Evolutionary conservation across 2,113 vertebrate species (phyloP), one percentile per base, ranked within the genome.

Genomic region (Sylvilagus bachmani): DNA sequence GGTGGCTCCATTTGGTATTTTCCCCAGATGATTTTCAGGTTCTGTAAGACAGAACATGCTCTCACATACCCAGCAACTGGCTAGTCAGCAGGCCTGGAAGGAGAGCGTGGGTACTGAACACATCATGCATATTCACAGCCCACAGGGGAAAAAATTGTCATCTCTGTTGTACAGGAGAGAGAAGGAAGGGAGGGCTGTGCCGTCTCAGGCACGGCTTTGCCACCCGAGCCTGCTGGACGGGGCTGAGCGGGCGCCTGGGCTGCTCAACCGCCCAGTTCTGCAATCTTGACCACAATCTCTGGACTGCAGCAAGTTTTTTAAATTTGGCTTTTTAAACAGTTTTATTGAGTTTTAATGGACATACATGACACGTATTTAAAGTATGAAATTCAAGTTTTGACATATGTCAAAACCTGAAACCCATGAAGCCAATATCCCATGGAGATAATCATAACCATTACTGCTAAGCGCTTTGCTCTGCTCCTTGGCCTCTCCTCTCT

Each of bases 21-120:
- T 74, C 70, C 14, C 19, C 17, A 58, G 31, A 11, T 51, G 12
- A 89, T 87, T 90, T 71, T 89, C 29, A 82, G 62, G 3, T 90
- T 92, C 82, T 92, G 5, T 66, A 29, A 94, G 14, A 66, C 6
- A 90, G 33, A 85, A 36, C 74, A 53, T 14, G 22, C 25, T 58
- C 27, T 81, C 36, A 25, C 13, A 77, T 77, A 92, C 64, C 86
- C 71, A 94, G 70, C 90, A 75, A 84, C 31, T 71, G n/a, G 16
- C 17, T 74, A 33, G 6, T 66, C 21, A 36, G 62, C n/a, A 82
- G 80, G 10, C 2, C 58, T 93, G 67, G 70, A 38, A 44, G 75
- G 33, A 22, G 14, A 64, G 58, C 64, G 31, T 58, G 44, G 69
- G 94, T 82, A 69, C 3, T 36, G 25, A 49, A 16, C 29, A 86